Conservation (phyloP, 1,140 invertebrate genomes). For the Bilobella aurantiaca region DNA sequence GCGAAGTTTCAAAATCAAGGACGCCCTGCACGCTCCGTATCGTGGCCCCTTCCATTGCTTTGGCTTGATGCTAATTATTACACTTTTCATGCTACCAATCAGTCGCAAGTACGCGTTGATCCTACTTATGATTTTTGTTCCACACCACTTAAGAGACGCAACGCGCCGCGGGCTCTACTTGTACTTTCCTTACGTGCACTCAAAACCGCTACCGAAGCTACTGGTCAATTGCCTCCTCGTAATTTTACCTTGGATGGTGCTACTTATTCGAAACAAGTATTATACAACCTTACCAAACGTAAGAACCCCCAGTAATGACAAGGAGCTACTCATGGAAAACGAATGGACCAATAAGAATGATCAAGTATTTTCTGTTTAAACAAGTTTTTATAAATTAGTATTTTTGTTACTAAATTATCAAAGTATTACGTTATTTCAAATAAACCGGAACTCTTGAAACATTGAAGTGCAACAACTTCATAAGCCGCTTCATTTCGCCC, state of each 20-base stretch:
- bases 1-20: conserved; percentile 9
- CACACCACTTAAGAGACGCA: conserved; percentile 31
- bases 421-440: too few relatives aligned
- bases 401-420: too few relatives aligned
- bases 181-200: conserved; percentile 19
- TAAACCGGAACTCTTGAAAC: too few relatives aligned
- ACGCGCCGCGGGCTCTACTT: conserved; percentile 29
- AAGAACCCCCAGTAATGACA: too few relatives aligned
- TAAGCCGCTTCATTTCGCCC: too few relatives aligned
- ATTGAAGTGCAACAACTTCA: too few relatives aligned
- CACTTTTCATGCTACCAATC: conserved; percentile 4
- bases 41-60: conserved; percentile 30
- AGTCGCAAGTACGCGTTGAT: conserved; percentile 17
- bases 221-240: conserved; percentile 16
- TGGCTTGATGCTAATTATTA: conserved; percentile 19
- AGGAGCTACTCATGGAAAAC: too few relatives aligned
- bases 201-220: conserved; percentile 12
- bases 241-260: conserved; percentile 21
- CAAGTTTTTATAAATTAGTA: too few relatives aligned
- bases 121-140: conserved; percentile 23
- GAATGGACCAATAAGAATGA: too few relatives aligned
- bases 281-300: neutral
- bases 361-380: too few relatives aligned
- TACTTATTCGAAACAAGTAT: neutral
- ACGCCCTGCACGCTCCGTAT: conserved; percentile 21